These are phyloP conservation scores for Scaptomyza cyrtandrae DNA, from an alignment of 2,888 invertebrate species.

Conservation along the genomic window DNA sequence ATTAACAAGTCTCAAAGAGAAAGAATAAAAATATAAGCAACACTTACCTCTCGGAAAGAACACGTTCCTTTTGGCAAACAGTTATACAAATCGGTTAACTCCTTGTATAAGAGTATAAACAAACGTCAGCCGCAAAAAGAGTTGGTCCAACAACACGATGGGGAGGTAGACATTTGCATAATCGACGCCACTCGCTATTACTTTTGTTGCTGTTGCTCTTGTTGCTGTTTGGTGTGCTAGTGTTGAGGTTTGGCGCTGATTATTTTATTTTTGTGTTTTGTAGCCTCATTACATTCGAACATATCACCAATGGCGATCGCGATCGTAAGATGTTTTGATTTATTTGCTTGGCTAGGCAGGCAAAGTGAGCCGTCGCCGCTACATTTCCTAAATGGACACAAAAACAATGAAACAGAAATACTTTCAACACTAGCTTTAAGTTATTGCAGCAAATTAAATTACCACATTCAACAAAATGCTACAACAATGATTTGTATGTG, in stretches of 20 bases:
- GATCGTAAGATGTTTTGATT: conserved; percentile 65
- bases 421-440: conserved; percentile 73
- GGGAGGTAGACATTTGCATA: conserved; percentile 67
- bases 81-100: not conserved
- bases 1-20: not conserved
- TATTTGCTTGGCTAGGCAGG: conserved; percentile 74
- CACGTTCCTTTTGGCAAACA: not conserved
- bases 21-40: not conserved
- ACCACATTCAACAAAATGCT: conserved; percentile 29
- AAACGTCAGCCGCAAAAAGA: conserved; percentile 29
- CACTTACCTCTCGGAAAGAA: not conserved
- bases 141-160: conserved; percentile 5
- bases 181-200: conserved; percentile 49
- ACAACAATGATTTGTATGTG: conserved; percentile 17
- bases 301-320: conserved; percentile 64
- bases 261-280: conserved; percentile 53
- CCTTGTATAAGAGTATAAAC: conserved; percentile 19
- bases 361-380: conserved; percentile 48
- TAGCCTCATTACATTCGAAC: conserved; percentile 76
- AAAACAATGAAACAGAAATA: conserved; percentile 58
- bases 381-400: conserved; percentile 71
- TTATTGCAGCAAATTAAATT: conserved; percentile 70
- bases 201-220: conserved; percentile 22
- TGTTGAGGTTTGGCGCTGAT: conserved; percentile 45
- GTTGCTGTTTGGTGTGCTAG: conserved; percentile 29